phyloP scores from a whole-genome alignment of 2,113 vertebrate genomes.

The Corythornis cristatus region DNA sequence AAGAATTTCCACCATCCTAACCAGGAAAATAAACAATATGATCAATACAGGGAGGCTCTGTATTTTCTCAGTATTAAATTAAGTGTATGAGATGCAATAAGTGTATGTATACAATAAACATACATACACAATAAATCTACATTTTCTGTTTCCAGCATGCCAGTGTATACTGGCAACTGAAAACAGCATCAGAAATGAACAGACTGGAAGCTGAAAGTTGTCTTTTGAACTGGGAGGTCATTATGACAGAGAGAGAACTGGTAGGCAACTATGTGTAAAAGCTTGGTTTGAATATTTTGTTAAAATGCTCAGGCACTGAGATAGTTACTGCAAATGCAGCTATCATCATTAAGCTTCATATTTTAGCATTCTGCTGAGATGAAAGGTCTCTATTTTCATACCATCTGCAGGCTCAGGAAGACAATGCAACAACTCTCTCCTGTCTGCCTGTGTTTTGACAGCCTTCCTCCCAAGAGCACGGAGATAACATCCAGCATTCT shows the following conservation, averaged over 20 bases:
- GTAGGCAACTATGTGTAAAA: neutral
- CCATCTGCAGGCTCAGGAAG: neutral
- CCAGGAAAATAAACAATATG: neutral
- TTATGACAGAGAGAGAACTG: neutral
- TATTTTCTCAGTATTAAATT: neutral
- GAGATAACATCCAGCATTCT: neutral
- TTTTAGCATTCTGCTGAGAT: conserved; percentile 19
- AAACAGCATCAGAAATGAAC: neutral
- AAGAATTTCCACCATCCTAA: neutral
- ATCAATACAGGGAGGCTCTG: neutral
- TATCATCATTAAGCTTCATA: conserved; percentile 4
- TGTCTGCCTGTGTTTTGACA: neutral
- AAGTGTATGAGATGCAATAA: neutral
- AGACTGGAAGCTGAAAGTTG: neutral
- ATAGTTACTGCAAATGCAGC: conserved; percentile 12
- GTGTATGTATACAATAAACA: too few species aligned
- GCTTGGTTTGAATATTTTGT: neutral
- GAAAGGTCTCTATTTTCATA: conserved; percentile 10
- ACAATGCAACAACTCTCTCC: neutral
- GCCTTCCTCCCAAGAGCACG: neutral
- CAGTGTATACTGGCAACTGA: neutral
- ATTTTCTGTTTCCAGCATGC: neutral
- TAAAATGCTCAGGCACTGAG: neutral
- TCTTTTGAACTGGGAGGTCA: neutral
- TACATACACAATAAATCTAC: neutral